Percentiles rank a stretch among this genome's conserved stretches.
These are phyloP conservation scores for Cygnus olor DNA, from an alignment of 2,797 vertebrate species.

Conservation along the genomic window DNA sequence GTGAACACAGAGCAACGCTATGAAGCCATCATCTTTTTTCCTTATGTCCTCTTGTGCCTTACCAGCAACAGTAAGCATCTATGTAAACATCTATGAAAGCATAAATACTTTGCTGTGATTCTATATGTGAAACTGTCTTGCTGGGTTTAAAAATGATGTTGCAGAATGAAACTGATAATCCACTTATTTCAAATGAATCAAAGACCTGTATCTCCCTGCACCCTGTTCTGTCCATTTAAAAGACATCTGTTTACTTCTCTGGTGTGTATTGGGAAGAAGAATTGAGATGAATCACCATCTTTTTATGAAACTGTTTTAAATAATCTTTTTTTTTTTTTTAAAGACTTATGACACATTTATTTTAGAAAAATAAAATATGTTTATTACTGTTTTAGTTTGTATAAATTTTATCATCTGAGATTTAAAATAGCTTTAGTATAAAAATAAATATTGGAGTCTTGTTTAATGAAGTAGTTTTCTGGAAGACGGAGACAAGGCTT, in stretches of 20 bases:
- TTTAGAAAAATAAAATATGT: not conserved
- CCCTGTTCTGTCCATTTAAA: not conserved
- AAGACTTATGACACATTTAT: not conserved
- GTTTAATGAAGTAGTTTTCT: not conserved
- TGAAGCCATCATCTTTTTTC: not conserved
- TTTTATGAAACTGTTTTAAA: not conserved
- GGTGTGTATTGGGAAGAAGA: not conserved
- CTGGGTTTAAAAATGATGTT: not conserved
- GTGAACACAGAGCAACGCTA: not conserved
- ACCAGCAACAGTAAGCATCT: not conserved
- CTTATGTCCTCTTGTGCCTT: not conserved
- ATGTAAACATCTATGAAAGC: not conserved
- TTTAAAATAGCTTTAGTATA: not conserved
- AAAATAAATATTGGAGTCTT: not conserved
- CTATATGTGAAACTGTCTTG: not conserved
- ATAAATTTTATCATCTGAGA: not conserved
- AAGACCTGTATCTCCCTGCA: not conserved
- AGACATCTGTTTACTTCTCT: accelerated
- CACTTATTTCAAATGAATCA: not conserved
- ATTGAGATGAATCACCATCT: not conserved
- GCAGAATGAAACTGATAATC: not conserved
- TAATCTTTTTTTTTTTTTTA: not conserved
- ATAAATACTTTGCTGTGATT: not conserved
- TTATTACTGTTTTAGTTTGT: not conserved
- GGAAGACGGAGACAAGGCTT: conserved; percentile 2